A percentile compares a stretch with the other conserved stretches of the same genome.
Conservation (phyloP, 2,888 invertebrate genomes). For the Zele albiditarsus region DNA sequence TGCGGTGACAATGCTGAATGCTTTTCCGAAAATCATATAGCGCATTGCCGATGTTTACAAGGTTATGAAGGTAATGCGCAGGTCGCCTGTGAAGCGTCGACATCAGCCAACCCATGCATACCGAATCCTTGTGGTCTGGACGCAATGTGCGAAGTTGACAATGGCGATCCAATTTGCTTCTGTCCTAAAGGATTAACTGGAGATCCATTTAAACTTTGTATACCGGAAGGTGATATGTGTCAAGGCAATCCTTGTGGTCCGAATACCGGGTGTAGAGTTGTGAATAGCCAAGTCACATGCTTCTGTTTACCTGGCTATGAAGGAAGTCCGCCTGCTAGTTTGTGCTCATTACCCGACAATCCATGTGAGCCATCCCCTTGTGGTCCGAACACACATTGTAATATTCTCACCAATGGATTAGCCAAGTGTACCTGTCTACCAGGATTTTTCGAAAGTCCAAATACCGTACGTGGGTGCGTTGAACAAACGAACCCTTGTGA, state of each 20-base stretch:
- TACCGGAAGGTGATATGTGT: slow-evolving; percentile 89
- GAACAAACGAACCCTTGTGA: slow-evolving; percentile 87
- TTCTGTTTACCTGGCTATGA: slow-evolving; percentile 92
- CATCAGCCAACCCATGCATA: slow-evolving; percentile 83
- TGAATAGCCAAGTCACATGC: slow-evolving; percentile 84
- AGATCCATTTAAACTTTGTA: slow-evolving; percentile 91
- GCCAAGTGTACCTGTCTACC: slow-evolving; percentile 90
- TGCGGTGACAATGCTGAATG: slow-evolving; percentile 89
- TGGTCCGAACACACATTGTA: slow-evolving; percentile 91
- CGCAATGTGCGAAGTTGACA: slow-evolving; percentile 88
- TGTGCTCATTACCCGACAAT: slow-evolving; percentile 82
- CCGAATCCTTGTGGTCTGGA: slow-evolving; percentile 92
- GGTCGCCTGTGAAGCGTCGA: slow-evolving; percentile 80
- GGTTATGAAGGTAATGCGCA: slow-evolving; percentile 88
- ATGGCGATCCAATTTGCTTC: slow-evolving; percentile 90
- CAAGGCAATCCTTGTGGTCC: slow-evolving; percentile 88
- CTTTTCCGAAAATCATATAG: slow-evolving; percentile 85
- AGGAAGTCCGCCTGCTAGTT: slow-evolving; percentile 85
- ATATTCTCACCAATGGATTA: slow-evolving; percentile 84
- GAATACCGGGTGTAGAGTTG: slow-evolving; percentile 87
- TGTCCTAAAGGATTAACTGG: slow-evolving; percentile 93
- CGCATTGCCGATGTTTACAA: slow-evolving; percentile 86
- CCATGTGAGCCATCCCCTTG: slow-evolving; percentile 91
- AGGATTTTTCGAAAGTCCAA: slow-evolving; percentile 89
- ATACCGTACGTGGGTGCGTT: slow-evolving; percentile 89